Evolutionary conservation across 2,797 vertebrate species (phyloP).

Genomic region (Falco concolor): DNA sequence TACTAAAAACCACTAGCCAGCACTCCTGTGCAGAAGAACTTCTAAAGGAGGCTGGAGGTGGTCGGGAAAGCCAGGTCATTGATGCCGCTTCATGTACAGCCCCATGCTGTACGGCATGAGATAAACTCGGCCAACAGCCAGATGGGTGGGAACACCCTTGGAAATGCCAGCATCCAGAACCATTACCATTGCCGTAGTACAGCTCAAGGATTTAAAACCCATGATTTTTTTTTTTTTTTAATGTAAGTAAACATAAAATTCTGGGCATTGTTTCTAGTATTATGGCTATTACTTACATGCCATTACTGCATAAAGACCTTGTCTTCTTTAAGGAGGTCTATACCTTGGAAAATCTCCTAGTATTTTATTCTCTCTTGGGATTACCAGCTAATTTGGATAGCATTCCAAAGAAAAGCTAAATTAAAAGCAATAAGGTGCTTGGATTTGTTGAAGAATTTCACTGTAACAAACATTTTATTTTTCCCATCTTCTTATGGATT

Average conservation of each 20-base stretch:
- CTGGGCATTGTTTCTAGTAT: background rate
- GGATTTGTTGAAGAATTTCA: background rate
- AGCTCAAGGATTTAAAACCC: background rate
- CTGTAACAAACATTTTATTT: background rate
- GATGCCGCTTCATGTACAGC: background rate
- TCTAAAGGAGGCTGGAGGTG: background rate
- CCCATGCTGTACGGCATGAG: accelerated
- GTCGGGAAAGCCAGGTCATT: background rate
- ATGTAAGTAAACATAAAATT: background rate
- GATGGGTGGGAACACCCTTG: background rate
- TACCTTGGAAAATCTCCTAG: background rate
- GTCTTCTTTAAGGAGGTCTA: background rate
- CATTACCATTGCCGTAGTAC: background rate
- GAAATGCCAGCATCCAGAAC: background rate
- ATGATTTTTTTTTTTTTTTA: background rate
- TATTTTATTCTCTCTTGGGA: background rate
- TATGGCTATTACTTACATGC: background rate
- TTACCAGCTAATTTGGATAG: background rate
- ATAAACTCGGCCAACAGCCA: background rate
- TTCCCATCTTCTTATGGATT: background rate
- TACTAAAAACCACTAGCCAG: background rate
- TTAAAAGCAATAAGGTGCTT: background rate
- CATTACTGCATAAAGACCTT: background rate
- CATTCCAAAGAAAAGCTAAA: background rate
- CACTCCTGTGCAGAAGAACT: background rate